Base-by-base conservation (phyloP, 2,888 invertebrate genomes). In the Hydriomena furcata region DNA sequence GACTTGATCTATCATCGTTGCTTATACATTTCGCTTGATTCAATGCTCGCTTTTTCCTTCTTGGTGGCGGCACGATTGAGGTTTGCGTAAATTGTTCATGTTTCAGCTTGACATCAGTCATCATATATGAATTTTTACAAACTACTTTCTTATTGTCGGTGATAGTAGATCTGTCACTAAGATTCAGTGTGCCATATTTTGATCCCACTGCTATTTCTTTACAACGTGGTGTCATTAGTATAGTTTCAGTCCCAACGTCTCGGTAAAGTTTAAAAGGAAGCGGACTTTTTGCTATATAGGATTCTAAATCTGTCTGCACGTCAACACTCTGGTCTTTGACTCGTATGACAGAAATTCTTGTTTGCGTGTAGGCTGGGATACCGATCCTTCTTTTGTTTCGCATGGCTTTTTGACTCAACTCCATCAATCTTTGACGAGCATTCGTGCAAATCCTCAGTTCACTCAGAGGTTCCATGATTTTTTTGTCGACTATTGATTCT, bases 271-370 rank as follows among this genome's bases (percentile, higher is more conserved):
- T 69, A 38, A 66, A 78, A 8, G 70, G 2, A 24, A 23, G 43
- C 34, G 52, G 81, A 24, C 82, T 74, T 60, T 82, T 82, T 1
- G 71, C 61, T 49, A 78, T 61, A 43, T 83, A 84, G 3, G 87
- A 65, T 56, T 87, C 82, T 40, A 93, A 79, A 71, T 93, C 93
- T 32, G 82, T 76, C 61, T 91, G 91, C 1, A 90, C 84, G 60
- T 93, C 92, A 0, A 91, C 87, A 5, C 84, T 85, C 61, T 89
- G 91, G 68, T 93, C 93, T 79, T 90, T 93, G 0, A 93, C 89
- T 47, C 93, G 71, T 44, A 76, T 82, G 3, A 91, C 80, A 5
- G 84, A 80, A 32, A 79, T 81, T 60, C 79, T 73, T n/a, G 93
- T 93, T 74, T 93, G 93, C 0, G 92, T 93, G 44, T 92, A 87